Percentiles rank a stretch among this genome's conserved stretches.
Evolutionary conservation across 1,140 invertebrate species (phyloP).

Genomic region (Microplitis mediator): DNA sequence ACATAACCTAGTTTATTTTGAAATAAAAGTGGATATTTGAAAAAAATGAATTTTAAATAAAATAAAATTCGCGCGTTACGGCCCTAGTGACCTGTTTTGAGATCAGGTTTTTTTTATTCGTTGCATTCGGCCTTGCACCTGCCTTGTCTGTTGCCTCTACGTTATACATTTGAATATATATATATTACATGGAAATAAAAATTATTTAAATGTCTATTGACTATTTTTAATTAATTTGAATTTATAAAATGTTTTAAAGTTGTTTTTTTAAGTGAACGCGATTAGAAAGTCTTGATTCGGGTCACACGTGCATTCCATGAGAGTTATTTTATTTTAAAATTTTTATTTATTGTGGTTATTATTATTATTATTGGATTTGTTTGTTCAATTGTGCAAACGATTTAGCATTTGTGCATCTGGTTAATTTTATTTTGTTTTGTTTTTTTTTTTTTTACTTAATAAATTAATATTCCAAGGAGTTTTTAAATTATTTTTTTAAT

Average conservation of each 20-base stretch:
- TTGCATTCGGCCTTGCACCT: constrained; percentile 1
- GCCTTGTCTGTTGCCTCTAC: neutral
- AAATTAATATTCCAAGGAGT: too few species aligned
- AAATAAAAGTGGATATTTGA: neutral
- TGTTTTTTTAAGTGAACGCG: constrained; percentile 12
- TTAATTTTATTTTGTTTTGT: neutral
- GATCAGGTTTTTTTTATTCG: neutral
- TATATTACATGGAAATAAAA: neutral
- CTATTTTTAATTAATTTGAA: neutral
- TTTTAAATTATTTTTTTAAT: too few species aligned
- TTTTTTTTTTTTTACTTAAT: neutral
- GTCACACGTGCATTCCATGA: constrained; percentile 18
- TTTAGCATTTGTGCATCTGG: too few species aligned
- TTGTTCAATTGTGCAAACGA: too few species aligned
- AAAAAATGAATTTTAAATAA: neutral
- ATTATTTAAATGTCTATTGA: neutral
- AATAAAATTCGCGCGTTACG: neutral
- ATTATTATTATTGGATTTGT: neutral
- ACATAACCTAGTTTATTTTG: too few species aligned
- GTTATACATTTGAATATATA: neutral
- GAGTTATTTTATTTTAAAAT: neutral
- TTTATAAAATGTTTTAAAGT: too few species aligned
- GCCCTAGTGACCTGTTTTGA: constrained; percentile 8
- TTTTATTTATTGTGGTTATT: neutral
- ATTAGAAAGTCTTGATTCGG: constrained; percentile 27